A percentile compares a stretch with the other conserved stretches of the same genome.
Evolutionary conservation across 2,797 vertebrate genomes (phyloP).

Genomic region (Tiaroga cobitis): DNA sequence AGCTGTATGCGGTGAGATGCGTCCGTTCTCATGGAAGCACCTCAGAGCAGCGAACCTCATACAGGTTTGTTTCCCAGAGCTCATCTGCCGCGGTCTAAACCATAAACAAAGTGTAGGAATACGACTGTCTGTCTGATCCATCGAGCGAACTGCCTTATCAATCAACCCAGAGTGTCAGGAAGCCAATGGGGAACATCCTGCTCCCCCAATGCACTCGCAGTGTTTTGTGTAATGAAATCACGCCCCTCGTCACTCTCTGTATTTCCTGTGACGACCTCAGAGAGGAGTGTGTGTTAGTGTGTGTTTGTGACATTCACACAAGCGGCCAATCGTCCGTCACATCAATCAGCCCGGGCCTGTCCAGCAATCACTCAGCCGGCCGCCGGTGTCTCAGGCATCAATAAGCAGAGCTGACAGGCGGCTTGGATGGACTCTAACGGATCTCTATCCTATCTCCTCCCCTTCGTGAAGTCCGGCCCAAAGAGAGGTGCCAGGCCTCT

Average conservation of each 20-base stretch:
- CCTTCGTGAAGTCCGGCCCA: constrained; percentile 60
- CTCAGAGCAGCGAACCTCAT: constrained; percentile 23
- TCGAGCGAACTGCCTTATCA: constrained; percentile 62
- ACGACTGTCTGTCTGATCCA: constrained; percentile 55
- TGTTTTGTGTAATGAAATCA: constrained; percentile 65
- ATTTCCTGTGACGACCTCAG: constrained; percentile 54
- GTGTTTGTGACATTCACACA: constrained; percentile 58
- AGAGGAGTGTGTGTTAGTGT: constrained; percentile 44
- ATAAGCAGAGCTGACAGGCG: constrained; percentile 72
- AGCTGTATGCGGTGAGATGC: background rate
- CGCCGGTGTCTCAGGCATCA: constrained; percentile 69
- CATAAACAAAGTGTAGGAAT: constrained; percentile 62
- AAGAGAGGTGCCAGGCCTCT: constrained; percentile 64
- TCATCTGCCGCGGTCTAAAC: constrained; percentile 57
- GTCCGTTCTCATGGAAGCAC: constrained; percentile 1
- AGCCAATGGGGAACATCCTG: constrained; percentile 59
- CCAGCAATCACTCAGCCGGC: constrained; percentile 72
- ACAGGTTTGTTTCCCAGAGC: constrained; percentile 57
- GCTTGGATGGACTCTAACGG: constrained; percentile 46
- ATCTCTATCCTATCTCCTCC: constrained; percentile 39
- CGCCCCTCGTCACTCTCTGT: constrained; percentile 54
- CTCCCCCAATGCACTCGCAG: constrained; percentile 55
- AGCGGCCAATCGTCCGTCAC: constrained; percentile 72
- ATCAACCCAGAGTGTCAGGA: constrained; percentile 63
- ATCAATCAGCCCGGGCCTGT: constrained; percentile 76